Percentiles rank a stretch among this genome's conserved stretches.
These are phyloP conservation scores for Tricholauxania praeusta DNA, from an alignment of 2,888 invertebrate species.

Conservation along the genomic window DNA sequence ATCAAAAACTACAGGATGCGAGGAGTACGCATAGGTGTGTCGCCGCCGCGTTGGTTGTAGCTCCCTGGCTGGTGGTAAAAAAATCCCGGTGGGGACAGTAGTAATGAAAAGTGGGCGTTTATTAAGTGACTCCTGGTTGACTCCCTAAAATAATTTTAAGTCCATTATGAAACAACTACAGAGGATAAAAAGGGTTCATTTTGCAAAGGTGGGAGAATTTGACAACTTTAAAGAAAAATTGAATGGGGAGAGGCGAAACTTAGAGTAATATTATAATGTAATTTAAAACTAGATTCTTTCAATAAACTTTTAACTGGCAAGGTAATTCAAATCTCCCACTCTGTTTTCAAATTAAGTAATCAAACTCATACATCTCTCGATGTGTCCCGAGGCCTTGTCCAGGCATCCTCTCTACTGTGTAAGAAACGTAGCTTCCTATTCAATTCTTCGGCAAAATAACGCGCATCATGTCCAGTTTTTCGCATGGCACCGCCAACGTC, in stretches of 20 bases:
- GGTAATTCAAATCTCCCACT: too few species aligned
- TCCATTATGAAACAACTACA: not conserved
- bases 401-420: constrained; percentile 69
- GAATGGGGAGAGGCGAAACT: too few species aligned
- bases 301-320: too few species aligned
- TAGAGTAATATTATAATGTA: too few species aligned
- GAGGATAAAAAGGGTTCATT: not conserved
- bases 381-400: constrained; percentile 40
- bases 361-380: constrained; percentile 58
- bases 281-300: too few species aligned
- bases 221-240: too few species aligned
- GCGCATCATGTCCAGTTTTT: constrained; percentile 45
- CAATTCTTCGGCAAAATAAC: constrained; percentile 75
- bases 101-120: constrained; percentile 79
- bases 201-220: too few species aligned
- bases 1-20: constrained; percentile 70
- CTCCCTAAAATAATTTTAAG: constrained; percentile 52
- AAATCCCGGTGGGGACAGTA: constrained; percentile 83
- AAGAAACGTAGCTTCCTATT: constrained; percentile 79
- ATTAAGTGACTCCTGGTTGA: constrained; percentile 52
- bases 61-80: constrained; percentile 80
- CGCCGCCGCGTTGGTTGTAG: constrained; percentile 59
- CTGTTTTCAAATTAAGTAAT: not conserved
- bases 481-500: not conserved
- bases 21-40: constrained; percentile 76